Evolutionary conservation across 2,113 vertebrate genomes (phyloP).

Genomic region (Fregata magnificens): DNA sequence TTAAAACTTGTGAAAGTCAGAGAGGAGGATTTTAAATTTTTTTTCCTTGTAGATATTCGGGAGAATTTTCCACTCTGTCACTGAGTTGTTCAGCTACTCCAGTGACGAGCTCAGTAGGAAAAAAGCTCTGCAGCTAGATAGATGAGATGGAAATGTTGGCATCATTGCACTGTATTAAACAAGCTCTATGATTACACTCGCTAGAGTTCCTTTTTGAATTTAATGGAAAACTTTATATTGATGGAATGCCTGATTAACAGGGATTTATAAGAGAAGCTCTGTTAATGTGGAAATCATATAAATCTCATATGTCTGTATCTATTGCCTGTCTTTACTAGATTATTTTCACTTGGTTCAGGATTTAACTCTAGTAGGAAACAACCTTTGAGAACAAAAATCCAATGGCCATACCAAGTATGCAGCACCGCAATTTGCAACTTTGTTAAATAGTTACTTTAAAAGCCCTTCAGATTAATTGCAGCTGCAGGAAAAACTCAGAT

Average conservation of each 20-base stretch:
- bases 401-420: background rate
- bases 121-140: background rate
- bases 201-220: conserved; percentile 24
- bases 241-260: conserved; percentile 47
- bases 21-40: background rate
- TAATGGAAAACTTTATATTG: conserved; percentile 55
- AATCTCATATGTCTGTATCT: conserved; percentile 18
- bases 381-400: background rate
- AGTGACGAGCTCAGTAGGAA: background rate
- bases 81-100: conserved; percentile 8
- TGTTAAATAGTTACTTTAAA: background rate
- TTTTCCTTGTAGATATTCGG: background rate
- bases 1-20: background rate
- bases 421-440: background rate
- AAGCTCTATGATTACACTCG: conserved; percentile 17
- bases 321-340: background rate
- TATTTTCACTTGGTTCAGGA: conserved; percentile 4
- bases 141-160: conserved; percentile 32
- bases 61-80: conserved; percentile 9
- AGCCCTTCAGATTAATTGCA: background rate
- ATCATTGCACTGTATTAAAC: conserved; percentile 47
- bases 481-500: background rate
- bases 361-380: background rate
- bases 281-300: conserved; percentile 34
- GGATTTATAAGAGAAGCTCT: conserved; percentile 49